phyloP scores from a whole-genome alignment of 2,113 vertebrate species.

The Dipodomys ordii region DNA sequence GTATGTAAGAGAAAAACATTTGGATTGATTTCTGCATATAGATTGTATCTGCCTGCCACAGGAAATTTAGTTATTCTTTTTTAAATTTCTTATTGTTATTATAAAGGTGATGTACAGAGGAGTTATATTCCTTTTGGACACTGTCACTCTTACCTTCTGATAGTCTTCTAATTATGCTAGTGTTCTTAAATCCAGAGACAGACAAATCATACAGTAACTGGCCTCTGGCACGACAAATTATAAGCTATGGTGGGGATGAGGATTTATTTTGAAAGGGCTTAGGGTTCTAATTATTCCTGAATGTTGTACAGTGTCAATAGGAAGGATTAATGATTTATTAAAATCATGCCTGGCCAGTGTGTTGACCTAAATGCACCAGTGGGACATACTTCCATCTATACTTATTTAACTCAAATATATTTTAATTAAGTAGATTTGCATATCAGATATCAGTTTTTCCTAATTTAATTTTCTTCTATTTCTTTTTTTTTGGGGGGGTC shows the following conservation, averaged over 20 bases:
- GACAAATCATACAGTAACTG: neutral
- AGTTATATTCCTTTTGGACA: too few relatives aligned
- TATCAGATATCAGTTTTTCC: conserved; percentile 45
- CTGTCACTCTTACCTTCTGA: neutral
- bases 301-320: conserved; percentile 37
- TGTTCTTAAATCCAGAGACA: conserved; percentile 14
- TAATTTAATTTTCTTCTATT: conserved; percentile 48
- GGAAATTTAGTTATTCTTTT: neutral
- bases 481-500: neutral
- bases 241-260: conserved; percentile 27
- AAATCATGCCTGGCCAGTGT: conserved; percentile 4
- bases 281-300: conserved; percentile 48
- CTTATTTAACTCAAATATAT: conserved; percentile 58
- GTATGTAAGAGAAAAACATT: neutral
- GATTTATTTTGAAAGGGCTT: conserved; percentile 49
- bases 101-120: too few relatives aligned
- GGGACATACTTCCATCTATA: conserved; percentile 31
- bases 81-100: too few relatives aligned
- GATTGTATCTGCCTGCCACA: neutral
- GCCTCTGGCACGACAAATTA: conserved; percentile 14
- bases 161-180: neutral
- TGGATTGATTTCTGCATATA: neutral
- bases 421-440: conserved; percentile 63
- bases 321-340: conserved; percentile 60
- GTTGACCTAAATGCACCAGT: conserved; percentile 31